Evolutionary conservation across 2,113 vertebrate species (phyloP).

Genomic region (Solenodon paradoxus): DNA sequence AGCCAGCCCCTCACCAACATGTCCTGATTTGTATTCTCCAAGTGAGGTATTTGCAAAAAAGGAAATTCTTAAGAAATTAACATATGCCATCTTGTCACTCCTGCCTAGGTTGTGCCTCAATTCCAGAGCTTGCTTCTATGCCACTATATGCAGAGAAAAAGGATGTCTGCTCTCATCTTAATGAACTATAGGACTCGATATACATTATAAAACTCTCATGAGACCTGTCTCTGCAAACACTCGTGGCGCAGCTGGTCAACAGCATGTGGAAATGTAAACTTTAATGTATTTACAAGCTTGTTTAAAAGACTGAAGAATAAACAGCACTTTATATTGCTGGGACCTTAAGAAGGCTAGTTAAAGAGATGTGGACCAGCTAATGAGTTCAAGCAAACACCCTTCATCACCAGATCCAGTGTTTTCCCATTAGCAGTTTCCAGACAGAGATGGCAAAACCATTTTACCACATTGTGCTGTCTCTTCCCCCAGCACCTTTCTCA

Average conservation of each 20-base stretch:
- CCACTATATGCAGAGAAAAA: constrained; percentile 53
- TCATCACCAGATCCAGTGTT: constrained; percentile 59
- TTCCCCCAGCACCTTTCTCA: constrained; percentile 4
- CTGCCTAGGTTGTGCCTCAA: constrained; percentile 57
- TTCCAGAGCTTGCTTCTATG: constrained; percentile 70
- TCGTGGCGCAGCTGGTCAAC: constrained; percentile 72
- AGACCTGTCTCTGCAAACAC: constrained; percentile 77
- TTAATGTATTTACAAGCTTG: constrained; percentile 83
- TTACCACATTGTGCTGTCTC: not conserved
- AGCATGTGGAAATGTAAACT: constrained; percentile 84
- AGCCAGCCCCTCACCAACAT: constrained; percentile 80
- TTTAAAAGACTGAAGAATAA: constrained; percentile 78
- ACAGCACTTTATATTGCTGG: constrained; percentile 83
- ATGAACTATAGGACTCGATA: constrained; percentile 45
- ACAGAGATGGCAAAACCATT: not conserved
- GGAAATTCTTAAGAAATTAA: constrained; percentile 50
- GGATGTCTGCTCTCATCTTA: constrained; percentile 52
- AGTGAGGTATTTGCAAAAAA: constrained; percentile 86
- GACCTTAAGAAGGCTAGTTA: constrained; percentile 77
- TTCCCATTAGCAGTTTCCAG: constrained; percentile 35
- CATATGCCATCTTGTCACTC: constrained; percentile 56
- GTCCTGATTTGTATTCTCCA: constrained; percentile 85
- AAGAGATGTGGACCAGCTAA: constrained; percentile 74
- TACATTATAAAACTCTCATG: constrained; percentile 69
- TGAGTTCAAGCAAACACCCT: constrained; percentile 74